phyloP scores from a whole-genome alignment of 2,797 vertebrate genomes.

The Meriones psammophilus region DNA sequence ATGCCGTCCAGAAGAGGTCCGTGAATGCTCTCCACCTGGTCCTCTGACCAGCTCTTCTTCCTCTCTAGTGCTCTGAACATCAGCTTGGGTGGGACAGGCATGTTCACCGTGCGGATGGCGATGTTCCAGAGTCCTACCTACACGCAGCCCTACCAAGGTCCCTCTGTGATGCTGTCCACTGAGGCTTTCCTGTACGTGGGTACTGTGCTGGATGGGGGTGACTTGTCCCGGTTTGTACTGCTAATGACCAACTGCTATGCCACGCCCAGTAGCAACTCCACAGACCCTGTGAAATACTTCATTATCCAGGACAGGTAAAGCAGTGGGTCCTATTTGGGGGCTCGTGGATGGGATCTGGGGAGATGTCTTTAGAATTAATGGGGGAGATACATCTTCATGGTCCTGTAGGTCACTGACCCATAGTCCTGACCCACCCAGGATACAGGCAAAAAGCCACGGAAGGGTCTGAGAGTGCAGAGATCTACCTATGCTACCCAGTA shows the following conservation, averaged over 20 bases:
- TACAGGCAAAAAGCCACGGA: background rate
- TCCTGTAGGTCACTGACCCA: background rate
- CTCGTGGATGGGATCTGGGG: rapidly evolving
- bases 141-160: conserved; percentile 81
- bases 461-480: background rate
- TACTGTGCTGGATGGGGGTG: conserved; percentile 81
- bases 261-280: conserved; percentile 83
- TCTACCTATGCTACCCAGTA: too few relatives aligned
- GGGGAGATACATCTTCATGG: background rate
- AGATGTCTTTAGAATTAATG: background rate
- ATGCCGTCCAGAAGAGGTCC: background rate
- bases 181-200: conserved; percentile 87
- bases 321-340: background rate
- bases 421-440: background rate
- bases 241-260: conserved; percentile 90
- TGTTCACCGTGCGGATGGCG: conserved; percentile 86
- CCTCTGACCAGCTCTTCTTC: background rate
- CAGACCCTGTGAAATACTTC: conserved; percentile 80
- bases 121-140: conserved; percentile 87
- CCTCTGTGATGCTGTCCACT: conserved; percentile 82
- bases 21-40: background rate
- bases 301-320: conserved; percentile 84
- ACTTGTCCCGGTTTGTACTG: conserved; percentile 83
- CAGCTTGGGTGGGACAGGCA: conserved; percentile 82
- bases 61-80: conserved; percentile 63